Conservation (phyloP, 1,140 invertebrate species). For the Pseudomyrmex concolor region DNA sequence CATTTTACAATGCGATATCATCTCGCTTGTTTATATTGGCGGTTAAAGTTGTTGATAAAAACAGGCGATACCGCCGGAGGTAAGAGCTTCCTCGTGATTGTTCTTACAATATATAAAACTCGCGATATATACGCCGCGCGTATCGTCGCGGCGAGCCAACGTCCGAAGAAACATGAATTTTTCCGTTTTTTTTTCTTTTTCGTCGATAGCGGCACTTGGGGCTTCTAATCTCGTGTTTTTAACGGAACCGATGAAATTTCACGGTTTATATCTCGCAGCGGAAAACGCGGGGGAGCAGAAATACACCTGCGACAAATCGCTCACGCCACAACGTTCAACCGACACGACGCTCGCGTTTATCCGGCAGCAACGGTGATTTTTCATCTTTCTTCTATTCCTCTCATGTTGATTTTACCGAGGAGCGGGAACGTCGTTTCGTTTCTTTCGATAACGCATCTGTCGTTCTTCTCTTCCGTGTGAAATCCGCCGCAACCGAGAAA, state of each 20-base stretch:
- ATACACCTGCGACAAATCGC: slow-evolving; percentile 67
- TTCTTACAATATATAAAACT: slow-evolving; percentile 28
- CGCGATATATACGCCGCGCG: neutral
- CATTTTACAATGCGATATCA: neutral
- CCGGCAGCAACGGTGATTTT: neutral
- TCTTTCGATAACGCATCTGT: too few relatives aligned
- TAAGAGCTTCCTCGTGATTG: neutral
- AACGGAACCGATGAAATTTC: slow-evolving; percentile 75
- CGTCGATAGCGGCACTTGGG: slow-evolving; percentile 48
- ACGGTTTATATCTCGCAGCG: slow-evolving; percentile 51
- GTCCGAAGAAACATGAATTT: neutral
- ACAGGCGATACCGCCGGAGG: neutral
- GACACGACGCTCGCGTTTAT: slow-evolving; percentile 26
- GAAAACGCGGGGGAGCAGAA: slow-evolving; percentile 26
- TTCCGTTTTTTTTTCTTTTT: slow-evolving; percentile 24
- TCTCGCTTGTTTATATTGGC: neutral
- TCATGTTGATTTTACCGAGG: too few relatives aligned
- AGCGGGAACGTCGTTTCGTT: too few relatives aligned
- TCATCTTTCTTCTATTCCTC: too few relatives aligned
- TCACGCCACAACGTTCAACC: slow-evolving; percentile 66
- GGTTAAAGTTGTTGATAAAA: neutral
- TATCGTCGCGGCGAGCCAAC: neutral
- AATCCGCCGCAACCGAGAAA: slow-evolving; percentile 6
- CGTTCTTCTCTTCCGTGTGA: too few relatives aligned
- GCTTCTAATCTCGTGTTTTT: slow-evolving; percentile 65